phyloP scores from a whole-genome alignment of 1,140 invertebrate species.

The Subanguina moxae region DNA sequence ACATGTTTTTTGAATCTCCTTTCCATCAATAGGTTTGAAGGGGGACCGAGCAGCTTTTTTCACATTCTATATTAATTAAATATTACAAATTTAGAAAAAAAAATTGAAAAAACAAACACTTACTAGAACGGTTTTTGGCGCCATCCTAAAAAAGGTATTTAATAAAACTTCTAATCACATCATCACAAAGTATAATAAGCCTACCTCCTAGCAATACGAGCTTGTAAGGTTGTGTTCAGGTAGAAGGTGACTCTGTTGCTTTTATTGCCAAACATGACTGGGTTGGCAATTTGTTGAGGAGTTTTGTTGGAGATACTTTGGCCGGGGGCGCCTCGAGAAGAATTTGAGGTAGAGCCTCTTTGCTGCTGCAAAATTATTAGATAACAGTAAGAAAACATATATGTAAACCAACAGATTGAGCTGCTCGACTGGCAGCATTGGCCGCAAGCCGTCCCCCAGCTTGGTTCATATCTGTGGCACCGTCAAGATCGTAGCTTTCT shows the following conservation, averaged over 20 bases:
- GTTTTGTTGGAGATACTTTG: neutral
- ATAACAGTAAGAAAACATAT: neutral
- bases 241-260: slow-evolving; percentile 33
- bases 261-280: slow-evolving; percentile 18
- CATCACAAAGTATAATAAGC: slow-evolving; percentile 3
- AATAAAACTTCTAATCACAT: slow-evolving; percentile 26
- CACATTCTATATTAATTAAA: slow-evolving; percentile 38
- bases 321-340: neutral
- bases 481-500: slow-evolving; percentile 13
- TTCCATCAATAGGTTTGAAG: slow-evolving; percentile 26
- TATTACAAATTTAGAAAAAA: neutral
- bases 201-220: slow-evolving; percentile 45
- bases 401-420: neutral
- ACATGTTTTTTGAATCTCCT: slow-evolving; percentile 35
- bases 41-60: slow-evolving; percentile 47
- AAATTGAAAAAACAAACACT: neutral
- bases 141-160: slow-evolving; percentile 29
- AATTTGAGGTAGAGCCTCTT: neutral
- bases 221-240: slow-evolving; percentile 36
- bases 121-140: slow-evolving; percentile 26
- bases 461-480: slow-evolving; percentile 6
- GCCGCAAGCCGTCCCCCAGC: neutral
- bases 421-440: slow-evolving; percentile 12
- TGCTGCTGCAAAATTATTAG: slow-evolving; percentile 18
- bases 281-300: neutral